A percentile compares a stretch with the other conserved stretches of the same genome.
Conservation (phyloP, 2,888 invertebrate species). For the Mythimna vitellina region DNA sequence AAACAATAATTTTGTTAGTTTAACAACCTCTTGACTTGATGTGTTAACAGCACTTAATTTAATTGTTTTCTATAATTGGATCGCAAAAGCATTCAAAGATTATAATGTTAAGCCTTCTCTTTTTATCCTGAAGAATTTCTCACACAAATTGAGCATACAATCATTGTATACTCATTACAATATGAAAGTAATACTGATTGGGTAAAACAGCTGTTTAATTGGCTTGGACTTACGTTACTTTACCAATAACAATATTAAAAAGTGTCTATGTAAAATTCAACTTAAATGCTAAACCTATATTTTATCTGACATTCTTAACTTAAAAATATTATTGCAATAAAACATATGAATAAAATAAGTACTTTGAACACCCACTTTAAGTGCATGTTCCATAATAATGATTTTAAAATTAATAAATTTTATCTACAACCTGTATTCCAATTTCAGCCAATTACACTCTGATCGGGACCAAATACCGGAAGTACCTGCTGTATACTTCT, state of each 20-base stretch:
- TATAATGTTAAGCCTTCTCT: neutral
- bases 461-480: slow-evolving; percentile 98
- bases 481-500: slow-evolving; percentile 99
- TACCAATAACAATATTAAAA: slow-evolving; percentile 5
- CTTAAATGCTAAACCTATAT: slow-evolving; percentile 11
- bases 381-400: neutral
- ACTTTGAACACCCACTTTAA: neutral
- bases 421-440: neutral
- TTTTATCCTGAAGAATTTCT: neutral
- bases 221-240: neutral
- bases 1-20: neutral
- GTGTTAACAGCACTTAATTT: slow-evolving; percentile 1
- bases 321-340: neutral
- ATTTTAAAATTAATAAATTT: neutral
- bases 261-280: neutral
- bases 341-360: neutral
- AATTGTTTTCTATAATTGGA: slow-evolving; percentile 18
- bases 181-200: neutral
- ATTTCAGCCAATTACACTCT: slow-evolving; percentile 95
- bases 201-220: neutral
- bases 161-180: no score
- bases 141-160: neutral
- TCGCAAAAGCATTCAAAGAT: slow-evolving; percentile 1
- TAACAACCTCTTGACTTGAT: neutral
- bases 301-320: neutral